Conservation (phyloP, 2,797 vertebrate genomes). For the Eleutherodactylus coqui region DNA sequence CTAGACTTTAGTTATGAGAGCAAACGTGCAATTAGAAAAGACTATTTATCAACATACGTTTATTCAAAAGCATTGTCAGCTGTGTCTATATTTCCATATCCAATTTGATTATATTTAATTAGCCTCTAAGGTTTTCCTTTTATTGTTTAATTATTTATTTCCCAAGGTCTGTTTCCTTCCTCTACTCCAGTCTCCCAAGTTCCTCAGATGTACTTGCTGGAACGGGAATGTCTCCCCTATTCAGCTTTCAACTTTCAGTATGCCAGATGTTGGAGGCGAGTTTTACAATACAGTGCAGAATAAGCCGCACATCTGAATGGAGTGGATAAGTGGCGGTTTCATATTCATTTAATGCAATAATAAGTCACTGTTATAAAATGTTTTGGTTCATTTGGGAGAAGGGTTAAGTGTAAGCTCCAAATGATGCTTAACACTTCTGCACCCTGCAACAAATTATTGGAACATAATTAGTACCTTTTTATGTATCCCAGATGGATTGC, state of each 20-base stretch:
- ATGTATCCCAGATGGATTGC: constrained; percentile 50
- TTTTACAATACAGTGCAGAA: constrained; percentile 52
- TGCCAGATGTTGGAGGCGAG: constrained; percentile 56
- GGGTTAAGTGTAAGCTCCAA: constrained; percentile 51
- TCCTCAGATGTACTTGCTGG: constrained; percentile 42
- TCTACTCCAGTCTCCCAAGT: constrained; percentile 23
- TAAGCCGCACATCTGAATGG: constrained; percentile 48
- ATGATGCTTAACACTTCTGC: constrained; percentile 57
- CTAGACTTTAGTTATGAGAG: constrained; percentile 52
- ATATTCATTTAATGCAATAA: constrained; percentile 59
- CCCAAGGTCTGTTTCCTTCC: constrained; percentile 51
- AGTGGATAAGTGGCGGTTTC: constrained; percentile 44
- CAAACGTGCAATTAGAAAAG: constrained; percentile 54
- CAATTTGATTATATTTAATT: constrained; percentile 59
- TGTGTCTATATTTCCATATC: constrained; percentile 50
- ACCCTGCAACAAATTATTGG: constrained; percentile 55
- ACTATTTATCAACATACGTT: constrained; percentile 54
- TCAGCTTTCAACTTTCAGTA: constrained; percentile 45
- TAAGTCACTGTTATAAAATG: constrained; percentile 54
- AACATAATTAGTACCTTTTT: constrained; percentile 60
- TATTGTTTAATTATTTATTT: constrained; percentile 57
- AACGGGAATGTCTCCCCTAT: constrained; percentile 46
- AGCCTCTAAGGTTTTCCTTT: constrained; percentile 47
- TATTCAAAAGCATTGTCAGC: constrained; percentile 50
- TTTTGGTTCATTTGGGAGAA: constrained; percentile 57